A percentile compares a stretch with the other conserved stretches of the same genome.
These are phyloP conservation scores for Varroa destructor DNA, from an alignment of 1,140 invertebrate genomes.

Conservation along the genomic window DNA sequence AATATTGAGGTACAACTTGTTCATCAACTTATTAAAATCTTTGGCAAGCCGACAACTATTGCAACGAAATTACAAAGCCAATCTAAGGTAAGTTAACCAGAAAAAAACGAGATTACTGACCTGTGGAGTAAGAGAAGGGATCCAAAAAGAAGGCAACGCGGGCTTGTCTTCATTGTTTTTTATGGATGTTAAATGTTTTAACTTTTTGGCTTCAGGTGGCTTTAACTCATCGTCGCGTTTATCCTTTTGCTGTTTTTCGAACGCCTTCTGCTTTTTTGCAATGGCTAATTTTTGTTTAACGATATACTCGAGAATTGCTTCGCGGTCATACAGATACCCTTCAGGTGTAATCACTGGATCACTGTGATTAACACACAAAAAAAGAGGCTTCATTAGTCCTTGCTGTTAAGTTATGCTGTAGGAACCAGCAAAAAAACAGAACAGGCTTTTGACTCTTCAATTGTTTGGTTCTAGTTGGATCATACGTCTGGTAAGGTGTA, in stretches of 20 bases:
- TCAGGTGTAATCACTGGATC: slow-evolving; percentile 52
- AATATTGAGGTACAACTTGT: no score
- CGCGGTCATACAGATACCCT: slow-evolving; percentile 91
- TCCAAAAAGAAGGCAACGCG: slow-evolving; percentile 85
- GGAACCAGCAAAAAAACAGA: neutral
- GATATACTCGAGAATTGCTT: slow-evolving; percentile 90
- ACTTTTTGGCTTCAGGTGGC: slow-evolving; percentile 48
- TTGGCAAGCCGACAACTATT: no score
- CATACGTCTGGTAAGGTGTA: slow-evolving; percentile 26
- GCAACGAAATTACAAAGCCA: no score
- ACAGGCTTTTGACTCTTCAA: no score
- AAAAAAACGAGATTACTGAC: slow-evolving; percentile 46
- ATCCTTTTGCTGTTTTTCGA: slow-evolving; percentile 57
- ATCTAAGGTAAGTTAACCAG: no score
- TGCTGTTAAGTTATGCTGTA: neutral
- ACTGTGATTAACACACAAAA: neutral
- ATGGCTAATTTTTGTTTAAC: slow-evolving; percentile 88
- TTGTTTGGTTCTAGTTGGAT: no score
- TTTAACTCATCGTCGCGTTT: neutral
- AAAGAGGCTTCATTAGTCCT: neutral
- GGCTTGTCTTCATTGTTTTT: neutral
- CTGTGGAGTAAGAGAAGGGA: slow-evolving; percentile 81
- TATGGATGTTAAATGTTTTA: slow-evolving; percentile 17
- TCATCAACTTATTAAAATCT: no score
- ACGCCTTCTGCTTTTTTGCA: slow-evolving; percentile 73